Conservation (phyloP, 1,140 invertebrate species). For the Batillaria attramentaria region DNA sequence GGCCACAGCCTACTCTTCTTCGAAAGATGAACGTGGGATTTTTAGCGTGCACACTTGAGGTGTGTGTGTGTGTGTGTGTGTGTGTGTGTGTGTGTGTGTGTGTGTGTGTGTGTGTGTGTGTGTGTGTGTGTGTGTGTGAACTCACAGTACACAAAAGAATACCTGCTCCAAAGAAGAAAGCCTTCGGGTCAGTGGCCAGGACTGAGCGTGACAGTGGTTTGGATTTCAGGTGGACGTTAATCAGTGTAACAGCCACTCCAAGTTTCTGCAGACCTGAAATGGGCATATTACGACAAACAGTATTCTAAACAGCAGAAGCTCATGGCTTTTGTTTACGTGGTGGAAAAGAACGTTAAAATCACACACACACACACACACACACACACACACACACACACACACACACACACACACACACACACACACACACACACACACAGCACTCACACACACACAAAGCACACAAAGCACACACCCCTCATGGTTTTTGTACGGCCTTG, state of each 20-base stretch:
- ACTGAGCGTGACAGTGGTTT: conserved; percentile 51
- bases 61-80: background rate
- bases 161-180: conserved; percentile 56
- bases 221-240: conserved; percentile 52
- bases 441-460: too few species aligned
- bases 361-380: conserved; percentile 16
- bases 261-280: conserved; percentile 59
- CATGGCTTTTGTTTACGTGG: too few species aligned
- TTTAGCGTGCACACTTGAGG: too few species aligned
- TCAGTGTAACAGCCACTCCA: conserved; percentile 51
- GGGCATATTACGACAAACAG: too few species aligned
- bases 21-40: too few species aligned
- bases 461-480: too few species aligned
- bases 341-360: too few species aligned
- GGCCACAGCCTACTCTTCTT: too few species aligned
- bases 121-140: background rate
- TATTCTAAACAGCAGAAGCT: too few species aligned
- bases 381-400: background rate
- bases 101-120: background rate
- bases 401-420: background rate
- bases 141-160: conserved; percentile 15
- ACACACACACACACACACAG: background rate
- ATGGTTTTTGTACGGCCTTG: too few species aligned
- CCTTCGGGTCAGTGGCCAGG: conserved; percentile 50
- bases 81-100: conserved; percentile 17